Conservation (phyloP, 2,888 invertebrate species). For the Melieria picta region DNA sequence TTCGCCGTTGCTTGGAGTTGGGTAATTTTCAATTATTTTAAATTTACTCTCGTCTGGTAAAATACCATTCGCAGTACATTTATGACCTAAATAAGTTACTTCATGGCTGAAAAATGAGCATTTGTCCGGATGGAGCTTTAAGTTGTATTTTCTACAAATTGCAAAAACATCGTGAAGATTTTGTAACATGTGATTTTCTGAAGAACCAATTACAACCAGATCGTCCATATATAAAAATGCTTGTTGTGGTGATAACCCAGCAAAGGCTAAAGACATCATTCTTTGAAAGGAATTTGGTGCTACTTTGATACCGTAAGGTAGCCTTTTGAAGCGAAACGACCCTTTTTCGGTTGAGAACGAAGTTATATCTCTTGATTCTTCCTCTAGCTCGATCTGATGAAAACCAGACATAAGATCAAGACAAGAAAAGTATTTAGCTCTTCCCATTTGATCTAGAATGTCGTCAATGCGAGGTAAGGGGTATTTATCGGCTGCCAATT, state of each 20-base stretch:
- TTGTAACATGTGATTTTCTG: slow-evolving; percentile 29
- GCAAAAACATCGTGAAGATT: slow-evolving; percentile 21
- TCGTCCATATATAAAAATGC: slow-evolving; percentile 30
- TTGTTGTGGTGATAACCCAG: slow-evolving; percentile 7
- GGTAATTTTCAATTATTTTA: slow-evolving; percentile 22
- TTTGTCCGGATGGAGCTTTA: slow-evolving; percentile 71
- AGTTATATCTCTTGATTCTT: slow-evolving; percentile 17
- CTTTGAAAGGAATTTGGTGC: slow-evolving; percentile 26
- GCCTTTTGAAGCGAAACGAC: slow-evolving; percentile 19
- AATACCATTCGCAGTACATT: slow-evolving; percentile 35
- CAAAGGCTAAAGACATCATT: slow-evolving; percentile 30
- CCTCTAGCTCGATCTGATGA: slow-evolving; percentile 25
- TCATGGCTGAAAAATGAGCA: slow-evolving; percentile 28
- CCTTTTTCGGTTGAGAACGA: slow-evolving; percentile 23
- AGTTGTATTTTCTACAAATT: slow-evolving; percentile 31
- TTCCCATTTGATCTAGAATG: slow-evolving; percentile 13
- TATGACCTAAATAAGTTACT: slow-evolving; percentile 71
- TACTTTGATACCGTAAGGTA: slow-evolving; percentile 19
- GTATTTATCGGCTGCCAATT: slow-evolving; percentile 8
- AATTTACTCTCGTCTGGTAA: slow-evolving; percentile 33
- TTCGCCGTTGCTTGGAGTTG: slow-evolving; percentile 33
- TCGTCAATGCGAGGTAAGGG: slow-evolving; percentile 13
- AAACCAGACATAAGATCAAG: slow-evolving; percentile 23
- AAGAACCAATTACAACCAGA: slow-evolving; percentile 26
- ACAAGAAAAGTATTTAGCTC: slow-evolving; percentile 23